Conservation (phyloP, 2,113 vertebrate genomes). For the Mohoua ochrocephala region DNA sequence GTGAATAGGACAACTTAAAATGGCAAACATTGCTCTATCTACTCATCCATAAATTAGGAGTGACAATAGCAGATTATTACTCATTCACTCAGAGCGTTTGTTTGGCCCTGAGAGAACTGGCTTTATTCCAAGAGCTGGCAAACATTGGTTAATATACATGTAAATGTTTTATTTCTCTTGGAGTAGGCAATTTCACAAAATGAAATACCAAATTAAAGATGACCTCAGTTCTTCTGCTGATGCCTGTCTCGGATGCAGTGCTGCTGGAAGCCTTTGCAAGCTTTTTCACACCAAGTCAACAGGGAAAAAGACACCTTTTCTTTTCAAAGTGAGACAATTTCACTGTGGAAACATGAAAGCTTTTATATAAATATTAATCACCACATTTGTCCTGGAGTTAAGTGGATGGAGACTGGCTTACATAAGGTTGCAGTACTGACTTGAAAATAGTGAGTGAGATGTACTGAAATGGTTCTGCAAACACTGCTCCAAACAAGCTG, state of each 20-base stretch:
- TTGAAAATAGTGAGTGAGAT: not conserved
- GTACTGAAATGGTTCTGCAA: not conserved
- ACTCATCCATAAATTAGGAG: conserved; percentile 6
- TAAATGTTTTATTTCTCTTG: conserved; percentile 60
- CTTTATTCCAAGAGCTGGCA: conserved; percentile 42
- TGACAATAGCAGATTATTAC: conserved; percentile 40
- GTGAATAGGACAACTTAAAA: conserved; percentile 15
- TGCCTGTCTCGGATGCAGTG: not conserved
- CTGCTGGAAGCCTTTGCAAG: conserved; percentile 7
- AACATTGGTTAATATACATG: conserved; percentile 58
- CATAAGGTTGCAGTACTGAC: not conserved
- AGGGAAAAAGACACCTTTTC: conserved; percentile 41
- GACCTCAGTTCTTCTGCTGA: conserved; percentile 19
- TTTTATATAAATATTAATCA: conserved; percentile 60
- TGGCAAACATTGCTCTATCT: conserved; percentile 8
- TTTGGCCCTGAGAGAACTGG: conserved; percentile 34
- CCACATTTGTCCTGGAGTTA: conserved; percentile 7
- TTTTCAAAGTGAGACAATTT: conserved; percentile 28
- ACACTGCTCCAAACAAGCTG: not conserved
- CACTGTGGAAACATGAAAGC: conserved; percentile 22
- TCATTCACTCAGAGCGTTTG: conserved; percentile 6
- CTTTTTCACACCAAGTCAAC: not conserved
- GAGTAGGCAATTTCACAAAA: conserved; percentile 52
- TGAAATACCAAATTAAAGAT: conserved; percentile 15
- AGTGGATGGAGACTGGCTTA: conserved; percentile 26